Base-by-base conservation (phyloP, 2,113 vertebrate species). In the Phalacrocorax brasilianus region DNA sequence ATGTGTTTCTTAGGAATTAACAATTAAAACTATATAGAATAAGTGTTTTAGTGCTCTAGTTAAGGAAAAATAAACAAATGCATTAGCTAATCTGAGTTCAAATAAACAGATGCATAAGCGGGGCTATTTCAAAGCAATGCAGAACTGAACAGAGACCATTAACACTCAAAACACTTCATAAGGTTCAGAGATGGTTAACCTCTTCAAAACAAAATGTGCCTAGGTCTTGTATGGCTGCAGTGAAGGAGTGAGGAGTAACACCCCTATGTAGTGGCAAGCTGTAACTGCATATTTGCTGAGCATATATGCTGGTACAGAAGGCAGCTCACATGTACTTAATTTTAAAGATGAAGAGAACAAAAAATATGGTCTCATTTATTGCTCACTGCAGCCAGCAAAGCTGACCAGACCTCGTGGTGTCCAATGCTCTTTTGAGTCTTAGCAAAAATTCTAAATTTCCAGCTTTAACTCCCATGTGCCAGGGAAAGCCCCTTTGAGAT, bases 21-120 rank as follows among this genome's bases (percentile, higher is more conserved):
- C 84, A 24, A 80, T 74, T 94, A 81, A 85, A 75, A 58, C 28
- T 76, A 62, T 78, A 72, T 66, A 77, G 44, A 91, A 83, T 80
- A 92, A 78, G 67, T 49, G 72, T 55, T 88, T 95, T 88, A 74
- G 61, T 93, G 30, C 44, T 89, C 49, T 66, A 87, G 61, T 78
- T 92, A 93, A 96, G 76, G 50, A 87, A 95, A 95, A 97, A 85
- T 90, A 95, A 98, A 91, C 84, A 94, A 79, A 49, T 75, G 61
- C 85, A 70, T 97, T 94, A 95, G 81, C 92, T 93, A 91, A 95
- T 93, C 92, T 45, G 75, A 47, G 80, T 83, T 95, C 70, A 86
- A 80, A 95, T 96, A 96, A 98, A 96, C 88, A 96, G 50, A 85
- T 91, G 72, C 75, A 86, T 95, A 91, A 95, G 11, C 75, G 56